These are phyloP conservation scores for Cuniculus paca DNA, from an alignment of 2,797 vertebrate species.

Conservation along the genomic window DNA sequence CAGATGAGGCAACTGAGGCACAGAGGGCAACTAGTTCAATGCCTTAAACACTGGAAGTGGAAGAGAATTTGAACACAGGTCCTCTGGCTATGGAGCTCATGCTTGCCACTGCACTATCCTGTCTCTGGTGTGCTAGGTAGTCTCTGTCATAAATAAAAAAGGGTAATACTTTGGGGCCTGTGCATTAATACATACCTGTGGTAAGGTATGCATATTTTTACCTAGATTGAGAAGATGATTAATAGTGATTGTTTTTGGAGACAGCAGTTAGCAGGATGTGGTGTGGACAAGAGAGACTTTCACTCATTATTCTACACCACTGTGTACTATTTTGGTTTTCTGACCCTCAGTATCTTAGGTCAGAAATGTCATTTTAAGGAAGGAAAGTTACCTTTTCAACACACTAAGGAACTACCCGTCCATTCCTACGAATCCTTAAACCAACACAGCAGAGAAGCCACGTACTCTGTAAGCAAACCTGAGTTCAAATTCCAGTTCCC, in stretches of 20 bases:
- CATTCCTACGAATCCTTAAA: not conserved
- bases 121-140: not conserved
- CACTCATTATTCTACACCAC: not conserved
- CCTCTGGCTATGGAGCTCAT: too few species aligned
- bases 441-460: not conserved
- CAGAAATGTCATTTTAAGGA: not conserved
- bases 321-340: not conserved
- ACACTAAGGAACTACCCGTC: not conserved
- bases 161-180: not conserved
- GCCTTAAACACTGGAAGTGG: not conserved
- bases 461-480: not conserved
- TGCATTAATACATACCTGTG: not conserved
- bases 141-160: not conserved
- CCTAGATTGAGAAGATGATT: not conserved
- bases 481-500: not conserved
- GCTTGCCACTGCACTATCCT: not conserved
- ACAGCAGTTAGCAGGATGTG: not conserved
- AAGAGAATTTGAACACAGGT: not conserved
- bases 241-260: not conserved
- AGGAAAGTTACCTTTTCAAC: not conserved
- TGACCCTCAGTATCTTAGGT: not conserved
- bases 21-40: not conserved
- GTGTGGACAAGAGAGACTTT: not conserved
- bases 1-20: slow-evolving; percentile 5
- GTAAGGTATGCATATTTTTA: not conserved